These are phyloP conservation scores for Ctenochaetus hawaiiensis DNA, from an alignment of 2,797 vertebrate genomes.

Conservation along the genomic window DNA sequence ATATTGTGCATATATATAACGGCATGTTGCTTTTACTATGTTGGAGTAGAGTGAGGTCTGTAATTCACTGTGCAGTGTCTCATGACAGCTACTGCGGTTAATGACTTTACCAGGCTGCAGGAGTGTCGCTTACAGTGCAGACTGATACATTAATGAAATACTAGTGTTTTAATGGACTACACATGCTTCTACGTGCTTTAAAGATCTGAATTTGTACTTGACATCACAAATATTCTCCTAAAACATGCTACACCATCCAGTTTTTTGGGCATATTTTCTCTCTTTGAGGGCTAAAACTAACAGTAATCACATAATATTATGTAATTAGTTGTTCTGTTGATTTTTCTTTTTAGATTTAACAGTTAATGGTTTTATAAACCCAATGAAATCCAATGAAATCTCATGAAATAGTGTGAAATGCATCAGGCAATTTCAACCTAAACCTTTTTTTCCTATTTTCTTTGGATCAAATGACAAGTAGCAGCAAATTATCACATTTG, in stretches of 20 bases:
- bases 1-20: slow-evolving; percentile 42
- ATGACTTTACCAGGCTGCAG: slow-evolving; percentile 68
- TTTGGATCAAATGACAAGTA: neutral
- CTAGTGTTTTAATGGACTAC: slow-evolving; percentile 28
- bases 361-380: neutral
- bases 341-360: neutral
- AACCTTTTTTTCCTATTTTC: neutral
- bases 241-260: neutral
- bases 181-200: neutral
- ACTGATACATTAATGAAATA: slow-evolving; percentile 23
- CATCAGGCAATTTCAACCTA: no score
- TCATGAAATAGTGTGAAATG: no score
- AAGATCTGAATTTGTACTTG: neutral
- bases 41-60: slow-evolving; percentile 46
- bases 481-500: neutral
- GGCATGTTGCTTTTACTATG: slow-evolving; percentile 49
- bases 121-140: slow-evolving; percentile 29
- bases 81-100: slow-evolving; percentile 63
- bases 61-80: slow-evolving; percentile 55
- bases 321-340: no score
- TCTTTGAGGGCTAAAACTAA: no score
- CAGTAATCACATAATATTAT: no score
- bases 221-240: neutral
- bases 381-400: neutral
- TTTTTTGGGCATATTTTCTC: no score